Base-by-base conservation (phyloP, 2,113 vertebrate genomes). In the Patagioenas fasciata region DNA sequence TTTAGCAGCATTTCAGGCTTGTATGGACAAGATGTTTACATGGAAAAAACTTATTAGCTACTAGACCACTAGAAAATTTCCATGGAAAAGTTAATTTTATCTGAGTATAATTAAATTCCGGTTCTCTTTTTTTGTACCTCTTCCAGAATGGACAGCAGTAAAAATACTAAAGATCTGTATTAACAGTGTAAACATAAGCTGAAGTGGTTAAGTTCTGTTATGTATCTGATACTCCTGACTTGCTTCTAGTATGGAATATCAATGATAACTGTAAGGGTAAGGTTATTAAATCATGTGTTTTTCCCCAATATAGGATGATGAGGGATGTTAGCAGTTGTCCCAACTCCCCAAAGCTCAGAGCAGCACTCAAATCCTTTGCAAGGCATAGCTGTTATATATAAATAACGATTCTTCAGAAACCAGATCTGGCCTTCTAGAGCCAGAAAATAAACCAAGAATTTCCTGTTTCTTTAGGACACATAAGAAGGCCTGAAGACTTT, bases 381-480 rank as follows among this genome's bases (percentile, higher is more conserved):
- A 88, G 36, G 18, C 11, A 85, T 6, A 40, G 47, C 54, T 80
- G 40, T 44, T 69, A 53, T 16, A 36, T 17, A 50, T 75, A 80
- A 87, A 1, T 0, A 77, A 11, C 15, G 66, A 14, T 62, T 62
- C 50, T 85, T 66, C 42, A 74, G 20, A 62, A 80, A 51, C 6
- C 25, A 32, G 4, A 73, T 47, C 28, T 31, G 20, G 36, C 28
- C 86, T 80, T 58, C 69, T 48, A 70, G 25, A 15, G 53, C 42
- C 70, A 34, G 26, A 74, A 89, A 94, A 89, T 23, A 83, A 96
- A 89, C 50, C 89, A 90, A 75, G 75, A 70, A 73, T 54, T 66
- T 83, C 85, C 86, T 96, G 10, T 72, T 86, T 89, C 75, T 91
- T 95, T 85, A 90, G 82, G 75, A 96, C 78, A 89, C 56, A 25